Conservation (phyloP, 2,797 vertebrate species). For the Rhynchonycteris naso region DNA sequence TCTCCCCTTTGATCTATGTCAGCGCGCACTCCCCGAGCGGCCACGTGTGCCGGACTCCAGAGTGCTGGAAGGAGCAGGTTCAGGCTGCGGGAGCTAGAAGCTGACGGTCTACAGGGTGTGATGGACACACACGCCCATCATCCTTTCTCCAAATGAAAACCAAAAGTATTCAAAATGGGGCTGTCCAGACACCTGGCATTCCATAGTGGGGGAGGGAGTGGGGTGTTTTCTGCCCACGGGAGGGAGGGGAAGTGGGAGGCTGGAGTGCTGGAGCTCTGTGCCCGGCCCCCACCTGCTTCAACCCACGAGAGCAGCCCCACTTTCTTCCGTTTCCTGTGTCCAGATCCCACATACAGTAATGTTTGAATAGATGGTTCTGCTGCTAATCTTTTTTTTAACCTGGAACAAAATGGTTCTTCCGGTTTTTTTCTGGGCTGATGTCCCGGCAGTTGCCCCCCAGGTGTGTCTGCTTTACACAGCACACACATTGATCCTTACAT, state of each 20-base stretch:
- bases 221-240: not conserved
- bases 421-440: not conserved
- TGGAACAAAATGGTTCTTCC: not conserved
- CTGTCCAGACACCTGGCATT: not conserved
- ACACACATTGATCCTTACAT: not conserved
- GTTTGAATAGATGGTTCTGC: not conserved
- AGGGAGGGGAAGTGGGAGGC: not conserved
- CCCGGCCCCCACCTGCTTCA: not conserved
- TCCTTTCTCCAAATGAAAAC: not conserved
- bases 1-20: not conserved
- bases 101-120: fast-evolving
- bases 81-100: not conserved
- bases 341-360: not conserved
- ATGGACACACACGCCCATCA: not conserved
- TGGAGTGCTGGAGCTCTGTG: fast-evolving
- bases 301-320: not conserved
- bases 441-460: not conserved
- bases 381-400: not conserved
- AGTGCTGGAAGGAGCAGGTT: not conserved
- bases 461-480: not conserved
- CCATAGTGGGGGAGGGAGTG: fast-evolving
- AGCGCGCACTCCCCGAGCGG: not conserved
- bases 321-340: not conserved
- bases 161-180: too few relatives aligned
- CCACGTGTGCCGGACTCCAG: not conserved